Percentiles rank a stretch among this genome's conserved stretches.
phyloP scores from a whole-genome alignment of 2,888 invertebrate species.

The Lucinisca nassula region DNA sequence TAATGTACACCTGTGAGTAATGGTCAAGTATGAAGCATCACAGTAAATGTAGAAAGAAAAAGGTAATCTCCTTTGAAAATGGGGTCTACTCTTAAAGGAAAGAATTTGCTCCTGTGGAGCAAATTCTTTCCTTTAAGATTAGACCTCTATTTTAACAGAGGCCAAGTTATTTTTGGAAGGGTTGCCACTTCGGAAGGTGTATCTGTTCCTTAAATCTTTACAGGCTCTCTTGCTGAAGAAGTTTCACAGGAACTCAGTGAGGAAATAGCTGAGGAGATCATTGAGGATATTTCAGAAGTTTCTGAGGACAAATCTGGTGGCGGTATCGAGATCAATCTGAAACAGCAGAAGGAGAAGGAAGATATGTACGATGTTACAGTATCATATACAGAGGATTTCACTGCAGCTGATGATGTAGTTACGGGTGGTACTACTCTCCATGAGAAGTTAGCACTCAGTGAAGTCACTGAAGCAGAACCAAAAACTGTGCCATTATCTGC shows the following conservation, averaged over 20 bases:
- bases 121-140: no score
- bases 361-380: constrained; percentile 64
- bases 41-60: no score
- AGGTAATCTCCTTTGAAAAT: no score
- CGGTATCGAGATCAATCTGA: constrained; percentile 60
- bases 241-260: constrained; percentile 37
- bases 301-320: constrained; percentile 61
- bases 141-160: no score
- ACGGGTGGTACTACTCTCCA: constrained; percentile 64
- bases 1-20: no score
- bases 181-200: no score
- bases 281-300: constrained; percentile 41
- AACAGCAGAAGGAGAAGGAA: constrained; percentile 34
- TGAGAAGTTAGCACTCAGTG: constrained; percentile 62
- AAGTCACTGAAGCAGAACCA: constrained; percentile 47
- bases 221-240: constrained; percentile 22
- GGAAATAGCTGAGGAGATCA: constrained; percentile 57
- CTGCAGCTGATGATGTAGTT: constrained; percentile 59
- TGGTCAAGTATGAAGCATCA: no score
- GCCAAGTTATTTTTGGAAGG: no score
- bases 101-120: no score
- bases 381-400: constrained; percentile 75
- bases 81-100: no score
- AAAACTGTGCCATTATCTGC: constrained; percentile 59
- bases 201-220: not conserved